Conservation (phyloP, 1,140 invertebrate genomes). For the Macrobrachium rosenbergii region DNA sequence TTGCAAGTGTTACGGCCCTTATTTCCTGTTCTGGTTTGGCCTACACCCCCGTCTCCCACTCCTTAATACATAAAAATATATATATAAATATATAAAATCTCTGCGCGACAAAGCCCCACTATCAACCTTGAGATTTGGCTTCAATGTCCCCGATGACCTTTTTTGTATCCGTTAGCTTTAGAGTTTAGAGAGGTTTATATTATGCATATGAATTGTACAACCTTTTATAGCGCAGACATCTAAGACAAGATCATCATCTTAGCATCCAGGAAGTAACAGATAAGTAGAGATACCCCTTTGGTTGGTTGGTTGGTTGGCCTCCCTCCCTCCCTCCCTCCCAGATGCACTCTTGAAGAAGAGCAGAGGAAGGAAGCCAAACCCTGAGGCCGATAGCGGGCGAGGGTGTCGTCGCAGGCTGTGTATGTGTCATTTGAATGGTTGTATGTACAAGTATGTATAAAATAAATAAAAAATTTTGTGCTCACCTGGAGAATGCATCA, state of each 20-base stretch:
- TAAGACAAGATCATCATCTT: too few relatives aligned
- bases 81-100: not conserved
- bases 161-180: too few relatives aligned
- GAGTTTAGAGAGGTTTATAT: too few relatives aligned
- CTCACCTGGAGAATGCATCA: slow-evolving; percentile 20
- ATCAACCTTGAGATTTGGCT: not conserved
- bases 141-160: not conserved
- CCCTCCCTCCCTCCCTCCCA: too few relatives aligned
- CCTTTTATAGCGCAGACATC: too few relatives aligned
- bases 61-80: slow-evolving; percentile 15
- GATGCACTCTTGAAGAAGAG: not conserved
- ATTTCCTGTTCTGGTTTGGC: slow-evolving; percentile 8
- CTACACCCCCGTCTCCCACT: slow-evolving; percentile 23
- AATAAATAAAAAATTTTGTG: slow-evolving; percentile 10
- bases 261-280: too few relatives aligned
- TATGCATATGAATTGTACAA: too few relatives aligned
- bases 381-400: not conserved
- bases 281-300: too few relatives aligned
- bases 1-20: slow-evolving; percentile 7
- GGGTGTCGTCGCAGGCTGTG: not conserved
- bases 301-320: too few relatives aligned
- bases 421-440: slow-evolving; percentile 25
- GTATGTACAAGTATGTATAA: slow-evolving; percentile 21
- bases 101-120: not conserved
- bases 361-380: too few relatives aligned